Base-by-base conservation (phyloP, 2,797 vertebrate species). In the Neoniphon sammara region DNA sequence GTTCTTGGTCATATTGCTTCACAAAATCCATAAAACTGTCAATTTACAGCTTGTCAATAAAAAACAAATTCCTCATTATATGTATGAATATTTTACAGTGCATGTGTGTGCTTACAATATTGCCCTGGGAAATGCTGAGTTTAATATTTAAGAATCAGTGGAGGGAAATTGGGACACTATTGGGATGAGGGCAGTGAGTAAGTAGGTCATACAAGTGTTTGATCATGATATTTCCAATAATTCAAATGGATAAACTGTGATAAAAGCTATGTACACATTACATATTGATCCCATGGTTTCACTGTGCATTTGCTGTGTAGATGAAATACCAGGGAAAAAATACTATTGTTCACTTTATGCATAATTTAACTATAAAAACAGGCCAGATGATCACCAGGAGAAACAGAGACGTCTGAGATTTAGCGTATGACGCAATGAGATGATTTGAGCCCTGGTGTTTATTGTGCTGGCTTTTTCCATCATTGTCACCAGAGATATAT, bases 401-500 rank as follows among this genome's bases (percentile, higher is more conserved):
- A 70, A 60, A 76, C 58, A 70, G 75, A 75, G 64, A 61, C 7
- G 3, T 66, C 47, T 56, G 47, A 39, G 65, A 71, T 1, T 10
- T 0, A 46, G 23, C 47, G 11, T 66, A 17, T 67, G 73, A 81
- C 10, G 30, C 58, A 85, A 74, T 34, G 68, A 58, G 7, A 66
- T 53, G 47, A 73, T 77, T 80, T 66, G 67, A 58, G 58, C 61
- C 25, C 55, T 54, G 25, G 20, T 79, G 66, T 83, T 81, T 83
- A 77, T 81, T 42, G 42, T 52, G 46, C 56, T 64, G 58, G 20
- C 70, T 77, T 88, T 78, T 69, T 74, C 52, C 65, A 59, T 83
- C 71, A 58, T 78, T 47, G 58, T 88, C 85, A 77, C 47, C 1
- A 4, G 44, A 85, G 85, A 89, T 86, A 39, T 77, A 87, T 88